Percentiles rank a stretch among this genome's conserved stretches.
Evolutionary conservation across 2,888 invertebrate species (phyloP).

Genomic region (Sialis lutaria): DNA sequence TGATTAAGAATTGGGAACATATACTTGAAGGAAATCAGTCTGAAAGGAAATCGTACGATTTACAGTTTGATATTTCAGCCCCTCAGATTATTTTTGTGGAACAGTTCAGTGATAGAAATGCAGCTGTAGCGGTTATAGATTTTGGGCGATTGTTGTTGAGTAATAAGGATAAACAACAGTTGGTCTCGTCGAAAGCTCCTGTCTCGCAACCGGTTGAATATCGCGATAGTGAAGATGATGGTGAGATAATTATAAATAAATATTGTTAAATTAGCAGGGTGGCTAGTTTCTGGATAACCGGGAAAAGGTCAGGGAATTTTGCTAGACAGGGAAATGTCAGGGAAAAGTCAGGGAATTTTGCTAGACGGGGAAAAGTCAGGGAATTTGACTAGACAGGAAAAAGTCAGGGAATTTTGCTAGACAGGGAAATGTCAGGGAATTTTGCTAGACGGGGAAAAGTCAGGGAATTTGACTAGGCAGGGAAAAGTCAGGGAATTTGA

Average conservation of each 20-base stretch:
- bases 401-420: too few relatives aligned
- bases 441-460: too few relatives aligned
- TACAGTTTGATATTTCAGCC: conserved; percentile 82
- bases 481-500: too few relatives aligned
- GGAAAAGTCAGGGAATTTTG: too few relatives aligned
- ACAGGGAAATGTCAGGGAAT: too few relatives aligned
- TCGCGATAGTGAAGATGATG: conserved; percentile 30
- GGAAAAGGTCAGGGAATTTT: too few relatives aligned
- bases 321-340: too few relatives aligned
- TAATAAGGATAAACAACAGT: conserved; percentile 20
- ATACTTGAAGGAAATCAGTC: conserved; percentile 48
- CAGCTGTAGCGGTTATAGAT: conserved; percentile 70
- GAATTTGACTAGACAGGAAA: too few relatives aligned
- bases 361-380: too few relatives aligned
- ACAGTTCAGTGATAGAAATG: conserved; percentile 54
- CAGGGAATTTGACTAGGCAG: too few relatives aligned
- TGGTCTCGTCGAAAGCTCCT: conserved; percentile 17
- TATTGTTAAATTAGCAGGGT: background rate
- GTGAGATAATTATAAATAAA: conserved; percentile 11
- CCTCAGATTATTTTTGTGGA: conserved; percentile 86
- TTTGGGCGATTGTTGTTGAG: conserved; percentile 68
- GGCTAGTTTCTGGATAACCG: too few relatives aligned
- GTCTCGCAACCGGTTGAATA: conserved; percentile 15
- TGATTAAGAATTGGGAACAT: conserved; percentile 58
- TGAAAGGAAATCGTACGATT: conserved; percentile 62